phyloP scores from a whole-genome alignment of 2,113 vertebrate genomes.

The Sander vitreus region DNA sequence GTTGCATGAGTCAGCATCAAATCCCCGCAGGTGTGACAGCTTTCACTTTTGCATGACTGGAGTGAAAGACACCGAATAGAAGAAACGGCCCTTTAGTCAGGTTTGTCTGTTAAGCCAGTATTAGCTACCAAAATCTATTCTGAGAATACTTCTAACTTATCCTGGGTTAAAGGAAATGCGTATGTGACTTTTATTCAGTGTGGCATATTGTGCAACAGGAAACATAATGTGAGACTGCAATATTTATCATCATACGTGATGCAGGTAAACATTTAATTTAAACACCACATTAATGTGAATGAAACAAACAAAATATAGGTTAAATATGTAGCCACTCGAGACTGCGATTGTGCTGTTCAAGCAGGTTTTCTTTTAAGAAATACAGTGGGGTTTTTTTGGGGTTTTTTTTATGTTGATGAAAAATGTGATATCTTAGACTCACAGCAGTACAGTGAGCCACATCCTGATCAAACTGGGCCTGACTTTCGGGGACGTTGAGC shows the following conservation, averaged over 20 bases:
- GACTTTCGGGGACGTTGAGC: conserved; percentile 80
- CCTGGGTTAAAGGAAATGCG: not conserved
- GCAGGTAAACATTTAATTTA: not conserved
- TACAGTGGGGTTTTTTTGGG: too few species aligned
- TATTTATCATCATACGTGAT: not conserved
- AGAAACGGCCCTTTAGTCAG: not conserved
- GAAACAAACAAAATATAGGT: not conserved
- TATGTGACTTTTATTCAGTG: not conserved
- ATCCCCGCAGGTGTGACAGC: conserved; percentile 86
- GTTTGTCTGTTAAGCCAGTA: not conserved
- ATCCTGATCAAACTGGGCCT: conserved; percentile 66
- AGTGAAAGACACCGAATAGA: not conserved
- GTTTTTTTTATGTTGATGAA: not conserved
- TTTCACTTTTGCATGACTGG: conserved; percentile 75
- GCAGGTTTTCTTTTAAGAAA: not conserved
- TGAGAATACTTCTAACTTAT: conserved; percentile 24
- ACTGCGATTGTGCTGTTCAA: not conserved
- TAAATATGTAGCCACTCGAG: not conserved
- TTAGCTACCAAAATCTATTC: conserved; percentile 38
- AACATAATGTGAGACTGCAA: not conserved
- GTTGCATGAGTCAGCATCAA: conserved; percentile 89
- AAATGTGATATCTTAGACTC: conserved; percentile 54
- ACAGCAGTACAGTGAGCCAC: conserved; percentile 81
- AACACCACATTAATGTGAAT: not conserved
- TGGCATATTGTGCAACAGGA: conserved; percentile 11